These are phyloP conservation scores for Atta texana DNA, from an alignment of 1,140 invertebrate genomes.

Conservation along the genomic window DNA sequence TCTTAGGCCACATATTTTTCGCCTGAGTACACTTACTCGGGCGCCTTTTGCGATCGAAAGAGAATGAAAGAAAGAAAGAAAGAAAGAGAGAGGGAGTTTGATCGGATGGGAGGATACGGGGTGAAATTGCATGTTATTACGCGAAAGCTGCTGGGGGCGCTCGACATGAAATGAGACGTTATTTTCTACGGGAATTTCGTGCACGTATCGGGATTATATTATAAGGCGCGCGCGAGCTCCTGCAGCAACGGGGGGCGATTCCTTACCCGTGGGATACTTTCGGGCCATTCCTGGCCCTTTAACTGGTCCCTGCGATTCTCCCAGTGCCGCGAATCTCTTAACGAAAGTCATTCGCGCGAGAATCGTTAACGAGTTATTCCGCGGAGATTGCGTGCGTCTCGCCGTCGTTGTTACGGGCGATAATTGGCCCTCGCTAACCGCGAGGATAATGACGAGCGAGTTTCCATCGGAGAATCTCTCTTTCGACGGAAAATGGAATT, in stretches of 20 bases:
- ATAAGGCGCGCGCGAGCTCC: slow-evolving; percentile 46
- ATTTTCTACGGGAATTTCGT: slow-evolving; percentile 77
- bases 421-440: slow-evolving; percentile 34
- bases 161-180: slow-evolving; percentile 77
- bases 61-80: neutral
- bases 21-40: neutral
- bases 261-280: slow-evolving; percentile 37
- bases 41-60: neutral
- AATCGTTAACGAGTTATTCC: slow-evolving; percentile 31
- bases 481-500: slow-evolving; percentile 37
- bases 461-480: slow-evolving; percentile 31
- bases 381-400: slow-evolving; percentile 29
- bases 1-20: slow-evolving; percentile 12
- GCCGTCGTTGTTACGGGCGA: slow-evolving; percentile 20
- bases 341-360: slow-evolving; percentile 34
- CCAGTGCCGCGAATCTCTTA: neutral
- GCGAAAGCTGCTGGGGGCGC: slow-evolving; percentile 72
- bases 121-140: slow-evolving; percentile 77
- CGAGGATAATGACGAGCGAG: slow-evolving; percentile 25
- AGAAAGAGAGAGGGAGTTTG: slow-evolving; percentile 9
- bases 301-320: neutral
- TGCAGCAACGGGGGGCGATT: neutral
- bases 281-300: neutral
- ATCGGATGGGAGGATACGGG: slow-evolving; percentile 24
- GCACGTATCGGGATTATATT: slow-evolving; percentile 63